Evolutionary conservation across 2,113 vertebrate genomes (phyloP).

Genomic region (Oryzias woworae): DNA sequence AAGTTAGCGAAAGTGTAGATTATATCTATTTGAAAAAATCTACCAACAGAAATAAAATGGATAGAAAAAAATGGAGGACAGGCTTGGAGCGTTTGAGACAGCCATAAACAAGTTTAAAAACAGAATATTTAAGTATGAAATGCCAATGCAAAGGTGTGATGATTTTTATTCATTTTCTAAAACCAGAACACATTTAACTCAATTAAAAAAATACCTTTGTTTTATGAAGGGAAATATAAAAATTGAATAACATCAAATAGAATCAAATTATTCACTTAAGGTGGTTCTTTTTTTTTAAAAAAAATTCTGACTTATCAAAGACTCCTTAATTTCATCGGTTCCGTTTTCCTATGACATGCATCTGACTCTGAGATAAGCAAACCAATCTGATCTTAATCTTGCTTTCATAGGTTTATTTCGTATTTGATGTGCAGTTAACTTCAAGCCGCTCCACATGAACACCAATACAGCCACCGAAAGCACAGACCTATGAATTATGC

Average conservation of each 20-base stretch:
- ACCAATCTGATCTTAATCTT: slow-evolving; percentile 25
- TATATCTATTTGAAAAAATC: slow-evolving; percentile 57
- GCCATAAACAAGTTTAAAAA: slow-evolving; percentile 40
- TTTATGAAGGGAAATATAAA: too few species aligned
- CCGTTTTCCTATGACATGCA: slow-evolving; percentile 7
- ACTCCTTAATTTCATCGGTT: slow-evolving; percentile 45
- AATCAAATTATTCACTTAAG: neutral
- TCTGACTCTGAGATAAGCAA: slow-evolving; percentile 16
- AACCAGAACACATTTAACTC: slow-evolving; percentile 23
- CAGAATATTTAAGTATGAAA: slow-evolving; percentile 42
- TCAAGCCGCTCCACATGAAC: slow-evolving; percentile 48
- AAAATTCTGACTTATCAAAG: slow-evolving; percentile 29
- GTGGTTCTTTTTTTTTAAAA: neutral
- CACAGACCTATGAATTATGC: slow-evolving; percentile 58
- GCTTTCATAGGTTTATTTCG: slow-evolving; percentile 39
- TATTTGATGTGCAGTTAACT: slow-evolving; percentile 50
- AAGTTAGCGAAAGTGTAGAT: slow-evolving; percentile 44
- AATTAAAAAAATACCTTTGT: too few species aligned
- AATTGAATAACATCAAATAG: too few species aligned
- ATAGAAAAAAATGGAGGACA: neutral
- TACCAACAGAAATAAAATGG: slow-evolving; percentile 23
- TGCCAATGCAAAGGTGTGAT: slow-evolving; percentile 33
- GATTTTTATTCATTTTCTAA: slow-evolving; percentile 48
- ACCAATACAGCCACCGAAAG: slow-evolving; percentile 38
- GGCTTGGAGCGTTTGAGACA: neutral